Evolutionary conservation across 1,140 invertebrate genomes (phyloP).

Genomic region (Macrobrachium nipponense): DNA sequence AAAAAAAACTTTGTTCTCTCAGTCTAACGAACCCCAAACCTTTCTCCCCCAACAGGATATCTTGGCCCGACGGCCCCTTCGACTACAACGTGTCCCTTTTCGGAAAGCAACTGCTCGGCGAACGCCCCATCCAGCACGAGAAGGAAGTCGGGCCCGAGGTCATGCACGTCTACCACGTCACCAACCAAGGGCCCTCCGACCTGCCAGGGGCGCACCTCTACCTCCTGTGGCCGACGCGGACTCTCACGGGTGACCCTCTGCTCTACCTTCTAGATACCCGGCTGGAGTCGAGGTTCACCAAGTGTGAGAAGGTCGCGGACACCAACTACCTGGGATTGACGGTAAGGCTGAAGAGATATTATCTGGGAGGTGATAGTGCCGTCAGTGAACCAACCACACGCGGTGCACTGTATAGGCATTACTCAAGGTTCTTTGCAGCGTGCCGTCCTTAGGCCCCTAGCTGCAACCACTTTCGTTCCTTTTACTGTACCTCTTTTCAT

Average conservation of each 20-base stretch:
- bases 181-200: slow-evolving; percentile 85
- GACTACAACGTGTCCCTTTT: slow-evolving; percentile 57
- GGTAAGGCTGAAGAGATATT: slow-evolving; percentile 60
- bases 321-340: slow-evolving; percentile 72
- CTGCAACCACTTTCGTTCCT: too few species aligned
- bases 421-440: too few species aligned
- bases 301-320: slow-evolving; percentile 77
- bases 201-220: slow-evolving; percentile 83
- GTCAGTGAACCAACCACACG: too few species aligned
- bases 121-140: slow-evolving; percentile 70
- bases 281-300: slow-evolving; percentile 78
- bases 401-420: too few species aligned
- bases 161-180: slow-evolving; percentile 86
- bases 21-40: too few species aligned
- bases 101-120: slow-evolving; percentile 30
- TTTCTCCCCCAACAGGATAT: slow-evolving; percentile 72
- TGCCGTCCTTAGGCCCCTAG: too few species aligned
- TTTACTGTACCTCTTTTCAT: too few species aligned
- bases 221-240: slow-evolving; percentile 83
- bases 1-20: too few species aligned
- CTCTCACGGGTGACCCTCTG: slow-evolving; percentile 76
- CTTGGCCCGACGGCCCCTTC: slow-evolving; percentile 53
- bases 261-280: slow-evolving; percentile 88
- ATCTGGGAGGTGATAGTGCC: too few species aligned
- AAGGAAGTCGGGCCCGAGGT: slow-evolving; percentile 85